Evolutionary conservation across 2,888 invertebrate genomes (phyloP).

Genomic region (Parthenolecanium corni): DNA sequence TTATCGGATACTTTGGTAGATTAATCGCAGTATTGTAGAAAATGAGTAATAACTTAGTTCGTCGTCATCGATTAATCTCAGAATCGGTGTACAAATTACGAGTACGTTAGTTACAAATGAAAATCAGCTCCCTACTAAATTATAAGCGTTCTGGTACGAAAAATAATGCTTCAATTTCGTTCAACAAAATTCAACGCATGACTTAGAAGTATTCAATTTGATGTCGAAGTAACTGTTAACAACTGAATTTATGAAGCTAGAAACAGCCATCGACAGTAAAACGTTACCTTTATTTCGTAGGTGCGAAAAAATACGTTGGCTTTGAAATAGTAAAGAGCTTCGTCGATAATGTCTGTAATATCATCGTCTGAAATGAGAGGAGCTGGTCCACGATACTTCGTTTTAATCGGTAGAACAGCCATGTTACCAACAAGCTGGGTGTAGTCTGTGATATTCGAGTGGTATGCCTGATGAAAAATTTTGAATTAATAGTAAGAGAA

Average conservation of each 20-base stretch:
- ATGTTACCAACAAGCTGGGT: constrained; percentile 75
- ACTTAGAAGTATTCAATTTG: neutral
- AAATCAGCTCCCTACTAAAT: no score
- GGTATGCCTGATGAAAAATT: constrained; percentile 67
- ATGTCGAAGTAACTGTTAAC: neutral
- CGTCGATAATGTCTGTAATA: constrained; percentile 88
- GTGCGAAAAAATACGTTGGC: constrained; percentile 98
- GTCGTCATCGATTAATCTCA: no score
- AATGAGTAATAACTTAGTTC: no score
- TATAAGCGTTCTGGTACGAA: neutral
- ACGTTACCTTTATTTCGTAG: constrained; percentile 89
- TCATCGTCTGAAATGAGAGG: constrained; percentile 51
- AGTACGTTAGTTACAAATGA: no score
- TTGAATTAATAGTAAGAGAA: neutral
- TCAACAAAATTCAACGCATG: neutral
- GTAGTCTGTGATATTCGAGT: constrained; percentile 72
- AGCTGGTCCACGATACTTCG: constrained; percentile 86
- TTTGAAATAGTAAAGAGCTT: constrained; percentile 92
- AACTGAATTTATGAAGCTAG: neutral
- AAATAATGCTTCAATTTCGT: neutral
- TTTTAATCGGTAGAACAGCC: constrained; percentile 81
- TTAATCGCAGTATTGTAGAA: no score
- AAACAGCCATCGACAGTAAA: neutral
- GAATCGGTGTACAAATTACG: no score
- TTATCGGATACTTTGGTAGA: no score